phyloP scores from a whole-genome alignment of 2,797 vertebrate species.

The Centropyge bicolor region DNA sequence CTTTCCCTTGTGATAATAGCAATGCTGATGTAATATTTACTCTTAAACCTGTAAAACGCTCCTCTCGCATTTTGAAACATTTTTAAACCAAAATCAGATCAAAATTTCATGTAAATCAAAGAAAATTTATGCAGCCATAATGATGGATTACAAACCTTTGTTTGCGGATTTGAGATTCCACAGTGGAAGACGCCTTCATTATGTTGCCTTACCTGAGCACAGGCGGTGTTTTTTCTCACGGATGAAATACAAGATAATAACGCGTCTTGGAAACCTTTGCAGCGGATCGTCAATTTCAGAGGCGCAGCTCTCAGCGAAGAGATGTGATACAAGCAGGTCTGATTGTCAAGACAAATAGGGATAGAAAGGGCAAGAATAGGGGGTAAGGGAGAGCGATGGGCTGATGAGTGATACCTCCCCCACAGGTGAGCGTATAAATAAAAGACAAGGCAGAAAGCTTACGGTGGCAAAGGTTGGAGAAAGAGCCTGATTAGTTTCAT shows the following conservation, averaged over 20 bases:
- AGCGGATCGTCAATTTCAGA: constrained; percentile 30
- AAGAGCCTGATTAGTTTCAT: constrained; percentile 48
- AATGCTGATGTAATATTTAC: constrained; percentile 34
- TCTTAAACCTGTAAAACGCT: constrained; percentile 10
- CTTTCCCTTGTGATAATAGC: constrained; percentile 17
- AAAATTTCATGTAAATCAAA: neutral
- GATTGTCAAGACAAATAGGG: constrained; percentile 35
- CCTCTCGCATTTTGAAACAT: neutral
- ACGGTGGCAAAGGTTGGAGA: constrained; percentile 11
- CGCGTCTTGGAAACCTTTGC: constrained; percentile 5
- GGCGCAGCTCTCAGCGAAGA: neutral
- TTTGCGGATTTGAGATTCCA: neutral
- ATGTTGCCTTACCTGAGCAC: neutral
- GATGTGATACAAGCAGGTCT: neutral
- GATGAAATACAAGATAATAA: constrained; percentile 9
- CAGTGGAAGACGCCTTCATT: constrained; percentile 2
- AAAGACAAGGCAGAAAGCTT: constrained; percentile 13
- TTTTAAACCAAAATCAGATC: neutral
- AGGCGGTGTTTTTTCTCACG: neutral
- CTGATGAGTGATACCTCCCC: constrained; percentile 10
- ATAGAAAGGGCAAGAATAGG: constrained; percentile 16
- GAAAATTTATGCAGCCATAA: neutral
- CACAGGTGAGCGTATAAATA: constrained; percentile 30
- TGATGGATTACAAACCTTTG: neutral
- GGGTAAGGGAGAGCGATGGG: neutral